Base-by-base conservation (phyloP, 2,113 vertebrate species). In the Dolichallabes microphthalmus region DNA sequence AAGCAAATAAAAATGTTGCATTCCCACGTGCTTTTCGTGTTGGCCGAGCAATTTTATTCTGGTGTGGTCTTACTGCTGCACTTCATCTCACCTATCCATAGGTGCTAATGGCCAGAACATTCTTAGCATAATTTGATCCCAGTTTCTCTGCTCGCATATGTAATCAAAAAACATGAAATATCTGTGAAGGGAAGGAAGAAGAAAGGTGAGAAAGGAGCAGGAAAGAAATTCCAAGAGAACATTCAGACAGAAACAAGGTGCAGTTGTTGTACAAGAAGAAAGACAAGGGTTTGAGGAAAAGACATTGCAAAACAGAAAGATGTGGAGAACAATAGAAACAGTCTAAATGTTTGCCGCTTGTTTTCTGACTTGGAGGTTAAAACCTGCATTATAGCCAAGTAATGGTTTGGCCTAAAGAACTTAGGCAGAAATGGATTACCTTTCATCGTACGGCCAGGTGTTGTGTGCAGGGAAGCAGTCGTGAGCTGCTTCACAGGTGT, bases 131-230 rank as follows among this genome's bases (percentile, higher is more conserved):
- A 91, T 88, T 87, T 87, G 73, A 87, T 83, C 83, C 52, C 68
- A 91, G 91, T 91, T 92, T 88, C 92, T 92, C 89, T 91, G 82
- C 86, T 79, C 4, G 7, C 83, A 87, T 82, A 45, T n/a, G 63
- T 64, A 90, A 89, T 78, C 79, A 73, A 82, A 87, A 88, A 88
- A 90, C 91, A 80, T 89, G 81, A 71, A 86, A 76, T 87, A 89
- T 90, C 79, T 89, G 90, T 32, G 64, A 69, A 90, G 86, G 25
- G 89, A 86, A 91, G 88, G 89, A 92, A 88, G 57, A 80, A 81
- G 88, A 80, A 52, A 35, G 60, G 78, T 50, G 35, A 68, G 52
- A 84, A 68, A 55, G 50, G 71, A 81, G 35, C 19, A 45, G 1
- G 12, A 52, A 27, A 57, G 63, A 30, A 53, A 15, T 71, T 3